A percentile compares a stretch with the other conserved stretches of the same genome.
phyloP scores from a whole-genome alignment of 1,140 invertebrate genomes.

The Nylanderia fulva region DNA sequence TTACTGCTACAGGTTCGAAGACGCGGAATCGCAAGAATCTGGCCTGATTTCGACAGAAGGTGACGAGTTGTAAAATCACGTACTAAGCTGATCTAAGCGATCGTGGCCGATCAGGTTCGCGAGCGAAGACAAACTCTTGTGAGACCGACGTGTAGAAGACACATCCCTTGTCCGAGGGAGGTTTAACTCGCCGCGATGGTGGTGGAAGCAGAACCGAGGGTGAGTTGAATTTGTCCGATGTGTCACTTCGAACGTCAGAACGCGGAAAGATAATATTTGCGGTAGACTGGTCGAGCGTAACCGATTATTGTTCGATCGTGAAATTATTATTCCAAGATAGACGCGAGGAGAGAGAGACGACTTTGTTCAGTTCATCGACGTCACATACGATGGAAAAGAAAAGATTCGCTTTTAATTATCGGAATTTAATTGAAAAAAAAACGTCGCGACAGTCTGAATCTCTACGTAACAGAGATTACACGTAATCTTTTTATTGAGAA shows the following conservation, averaged over 20 bases:
- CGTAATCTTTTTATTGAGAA: conserved; percentile 1
- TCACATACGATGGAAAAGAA: not conserved
- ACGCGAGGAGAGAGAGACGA: not conserved
- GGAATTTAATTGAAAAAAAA: not conserved
- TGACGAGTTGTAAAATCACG: not conserved
- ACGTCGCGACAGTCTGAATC: not conserved
- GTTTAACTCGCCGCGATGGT: conserved; percentile 33
- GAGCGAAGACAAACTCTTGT: conserved; percentile 23
- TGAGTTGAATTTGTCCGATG: conserved; percentile 53
- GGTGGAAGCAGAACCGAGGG: conserved; percentile 36
- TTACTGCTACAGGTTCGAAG: not conserved
- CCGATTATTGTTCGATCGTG: conserved; percentile 41
- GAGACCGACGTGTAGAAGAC: not conserved
- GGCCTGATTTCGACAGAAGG: not conserved
- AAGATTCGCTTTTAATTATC: not conserved
- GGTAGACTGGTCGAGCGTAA: conserved; percentile 44
- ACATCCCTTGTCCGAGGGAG: conserved; percentile 16
- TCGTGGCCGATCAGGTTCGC: conserved; percentile 23
- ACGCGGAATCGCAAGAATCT: not conserved
- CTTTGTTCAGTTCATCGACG: not conserved
- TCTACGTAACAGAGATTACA: not conserved
- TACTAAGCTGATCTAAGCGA: not conserved
- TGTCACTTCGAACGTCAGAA: conserved; percentile 63
- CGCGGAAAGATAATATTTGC: conserved; percentile 70
- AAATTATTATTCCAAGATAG: conserved; percentile 56